A percentile compares a stretch with the other conserved stretches of the same genome.
These are phyloP conservation scores for Philaenus spumarius DNA, from an alignment of 1,140 invertebrate genomes.

Conservation along the genomic window DNA sequence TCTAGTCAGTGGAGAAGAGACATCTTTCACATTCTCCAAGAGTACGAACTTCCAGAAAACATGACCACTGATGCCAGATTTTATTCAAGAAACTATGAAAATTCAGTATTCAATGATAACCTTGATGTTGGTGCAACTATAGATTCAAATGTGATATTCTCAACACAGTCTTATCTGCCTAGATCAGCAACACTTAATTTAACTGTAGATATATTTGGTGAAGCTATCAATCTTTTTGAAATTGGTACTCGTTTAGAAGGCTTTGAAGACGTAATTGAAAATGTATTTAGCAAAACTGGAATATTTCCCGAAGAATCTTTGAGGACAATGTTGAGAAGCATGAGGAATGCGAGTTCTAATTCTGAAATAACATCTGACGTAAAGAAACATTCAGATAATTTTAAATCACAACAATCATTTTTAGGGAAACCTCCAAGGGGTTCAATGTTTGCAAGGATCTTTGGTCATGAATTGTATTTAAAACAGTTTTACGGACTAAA, in stretches of 20 bases:
- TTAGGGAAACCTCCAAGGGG: conserved; percentile 40
- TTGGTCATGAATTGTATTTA: conserved; percentile 70
- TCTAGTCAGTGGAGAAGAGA: conserved; percentile 71
- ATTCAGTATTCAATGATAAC: conserved; percentile 75
- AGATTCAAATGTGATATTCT: conserved; percentile 78
- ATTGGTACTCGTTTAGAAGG: conserved; percentile 70
- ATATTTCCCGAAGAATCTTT: conserved; percentile 55
- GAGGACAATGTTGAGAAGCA: conserved; percentile 47
- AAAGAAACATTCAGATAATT: conserved; percentile 27
- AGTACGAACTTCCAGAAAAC: conserved; percentile 58
- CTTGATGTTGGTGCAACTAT: conserved; percentile 70
- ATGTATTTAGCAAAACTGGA: conserved; percentile 67
- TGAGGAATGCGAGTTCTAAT: conserved; percentile 41
- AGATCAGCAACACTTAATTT: conserved; percentile 71
- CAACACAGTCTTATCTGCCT: conserved; percentile 80
- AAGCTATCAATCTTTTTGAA: conserved; percentile 80
- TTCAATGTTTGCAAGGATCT: conserved; percentile 49
- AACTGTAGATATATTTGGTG: conserved; percentile 82
- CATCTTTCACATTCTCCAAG: conserved; percentile 70
- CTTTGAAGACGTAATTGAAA: conserved; percentile 74
- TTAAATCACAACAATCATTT: conserved; percentile 38
- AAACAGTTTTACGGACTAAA: conserved; percentile 55
- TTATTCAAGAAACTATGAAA: conserved; percentile 82
- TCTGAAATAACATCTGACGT: conserved; percentile 43
- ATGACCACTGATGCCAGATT: conserved; percentile 77